Conservation (phyloP, 2,888 invertebrate genomes). For the Endotricha flammealis region DNA sequence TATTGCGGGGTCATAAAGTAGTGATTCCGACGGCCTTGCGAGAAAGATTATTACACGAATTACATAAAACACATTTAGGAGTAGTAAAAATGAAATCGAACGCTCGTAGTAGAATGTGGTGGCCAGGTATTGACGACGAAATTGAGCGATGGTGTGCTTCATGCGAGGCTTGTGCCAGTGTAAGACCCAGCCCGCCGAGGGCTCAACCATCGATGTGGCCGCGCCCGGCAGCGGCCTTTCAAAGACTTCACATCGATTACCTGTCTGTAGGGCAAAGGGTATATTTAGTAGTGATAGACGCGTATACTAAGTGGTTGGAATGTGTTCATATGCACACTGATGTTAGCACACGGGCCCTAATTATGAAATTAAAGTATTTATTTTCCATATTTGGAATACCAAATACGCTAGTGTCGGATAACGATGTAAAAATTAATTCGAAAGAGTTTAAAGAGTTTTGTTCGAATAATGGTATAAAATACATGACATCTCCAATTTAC, state of each 20-base stretch:
- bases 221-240: constrained; percentile 13
- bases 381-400: constrained; percentile 21
- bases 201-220: constrained; percentile 20
- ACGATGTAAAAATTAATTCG: constrained; percentile 21
- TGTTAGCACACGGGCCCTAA: constrained; percentile 14
- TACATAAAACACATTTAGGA: constrained; percentile 15
- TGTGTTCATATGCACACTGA: constrained; percentile 18
- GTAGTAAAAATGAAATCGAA: constrained; percentile 15
- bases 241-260: constrained; percentile 21
- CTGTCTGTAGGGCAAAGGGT: constrained; percentile 14
- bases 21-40: neutral
- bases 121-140: constrained; percentile 9
- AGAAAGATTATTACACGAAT: no score
- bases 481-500: constrained; percentile 23
- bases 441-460: constrained; percentile 19
- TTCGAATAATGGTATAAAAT: constrained; percentile 17
- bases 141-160: constrained; percentile 13
- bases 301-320: constrained; percentile 20
- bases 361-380: constrained; percentile 14
- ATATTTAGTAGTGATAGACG: constrained; percentile 17
- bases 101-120: constrained; percentile 10
- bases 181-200: constrained; percentile 15
- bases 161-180: constrained; percentile 6
- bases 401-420: constrained; percentile 19
- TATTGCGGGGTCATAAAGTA: constrained; percentile 2